phyloP scores from a whole-genome alignment of 2,888 invertebrate species.

The Neuroscelio doddi region DNA sequence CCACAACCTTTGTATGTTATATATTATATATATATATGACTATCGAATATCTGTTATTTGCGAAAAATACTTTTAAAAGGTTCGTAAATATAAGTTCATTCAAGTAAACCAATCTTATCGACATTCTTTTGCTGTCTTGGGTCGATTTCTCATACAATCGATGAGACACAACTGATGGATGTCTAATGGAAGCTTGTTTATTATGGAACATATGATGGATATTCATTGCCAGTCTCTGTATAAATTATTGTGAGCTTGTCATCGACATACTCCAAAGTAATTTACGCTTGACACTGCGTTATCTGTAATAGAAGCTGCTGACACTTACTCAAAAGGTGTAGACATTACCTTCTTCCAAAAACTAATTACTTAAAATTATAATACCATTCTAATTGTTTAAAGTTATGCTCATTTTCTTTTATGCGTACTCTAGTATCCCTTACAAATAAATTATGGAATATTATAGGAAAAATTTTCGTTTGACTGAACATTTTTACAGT shows the following conservation, averaged over 20 bases:
- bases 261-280: neutral
- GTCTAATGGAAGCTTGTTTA: neutral
- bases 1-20: constrained; percentile 3
- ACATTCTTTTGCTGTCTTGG: neutral
- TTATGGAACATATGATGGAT: neutral
- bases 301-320: neutral
- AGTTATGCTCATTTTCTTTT: no score
- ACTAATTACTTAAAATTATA: no score
- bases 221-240: neutral
- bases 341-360: neutral
- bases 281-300: neutral
- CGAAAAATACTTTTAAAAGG: constrained; percentile 1
- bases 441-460: no score
- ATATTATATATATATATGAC: neutral
- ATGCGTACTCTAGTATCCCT: no score
- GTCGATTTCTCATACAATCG: neutral
- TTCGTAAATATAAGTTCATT: neutral
- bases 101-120: neutral
- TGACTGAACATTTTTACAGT: no score
- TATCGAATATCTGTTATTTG: neutral
- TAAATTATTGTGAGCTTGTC: neutral
- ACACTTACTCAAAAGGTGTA: no score
- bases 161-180: neutral
- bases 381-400: no score
- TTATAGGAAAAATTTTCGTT: no score